Base-by-base conservation (phyloP, 2,888 invertebrate genomes). In the Erebia palarica region DNA sequence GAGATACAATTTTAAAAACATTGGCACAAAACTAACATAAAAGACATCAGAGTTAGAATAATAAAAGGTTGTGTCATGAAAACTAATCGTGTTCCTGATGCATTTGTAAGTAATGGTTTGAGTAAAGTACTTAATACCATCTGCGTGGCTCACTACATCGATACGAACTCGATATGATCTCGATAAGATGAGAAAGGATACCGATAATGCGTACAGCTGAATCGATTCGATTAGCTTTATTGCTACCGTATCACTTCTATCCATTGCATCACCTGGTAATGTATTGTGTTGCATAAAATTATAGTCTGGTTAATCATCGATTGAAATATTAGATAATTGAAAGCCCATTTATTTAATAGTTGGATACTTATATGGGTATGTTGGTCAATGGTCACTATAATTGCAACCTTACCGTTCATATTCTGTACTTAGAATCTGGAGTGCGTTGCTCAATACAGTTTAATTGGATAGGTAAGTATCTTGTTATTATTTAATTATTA, bases 221-320 rank as follows among this genome's bases (percentile, higher is more conserved):
- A 63, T 49, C 47, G 14, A 63, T 63, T 42, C 44, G 16, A 63
- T 49, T 49, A 60, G 1, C 58, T 13, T 42, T 11, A 60, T 47
- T 47, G 47, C 47, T 63, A 63, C 47, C 18, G 47, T 63, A 63
- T 47, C 47, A 60, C 42, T 42, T 60, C 42, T 60, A 44, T 44
- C 42, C 60, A 60, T 60, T 60, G 60, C 49, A 49, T 63, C 11
- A 21, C 47, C 27, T 47, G 21, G 21, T 44, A 58, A 11, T 14
- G 63, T 49, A 21, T 49, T 47, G 21, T 49, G 21, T 49, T 47
- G 18, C 63, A 63, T 63, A 42, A 60, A 42, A 61, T 68, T 36
- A 65, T 27, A 9, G 47, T 59, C 47, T 55, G 49, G 55, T 64
- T 69, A 69, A 49, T 71, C 58, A 63, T 53, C 55, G 59, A 36